Base-by-base conservation (phyloP, 2,113 vertebrate genomes). In the Trichomycterus rosablanca region DNA sequence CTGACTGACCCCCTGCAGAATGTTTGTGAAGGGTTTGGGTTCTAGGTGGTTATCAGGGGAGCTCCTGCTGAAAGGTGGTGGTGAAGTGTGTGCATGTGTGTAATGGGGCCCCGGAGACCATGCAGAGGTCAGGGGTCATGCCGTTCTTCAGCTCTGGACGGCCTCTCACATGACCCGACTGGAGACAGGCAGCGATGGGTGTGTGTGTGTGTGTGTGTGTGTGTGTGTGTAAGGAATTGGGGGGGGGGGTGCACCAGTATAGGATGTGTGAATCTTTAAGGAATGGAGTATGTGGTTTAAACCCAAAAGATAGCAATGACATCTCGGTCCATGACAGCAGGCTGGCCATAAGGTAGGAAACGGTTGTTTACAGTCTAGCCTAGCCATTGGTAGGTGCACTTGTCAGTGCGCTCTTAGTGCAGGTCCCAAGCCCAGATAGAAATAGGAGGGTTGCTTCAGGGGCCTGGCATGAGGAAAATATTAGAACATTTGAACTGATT, bases 71-170 rank as follows among this genome's bases (percentile, higher is more conserved):
- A 71, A 77, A 71, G 62, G 76, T 54, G 54, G 30, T 5, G n/a
- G 54, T 68, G 66, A 61, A 80, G 77, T 73, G 63, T 67, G 74
- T 74, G 71, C 55, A 40, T 66, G 53, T 73, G 69, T 73, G 70
- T 81, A 83, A 83, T 68, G 75, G 76, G 74, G 70, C 79, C 73
- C 72, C 28, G 39, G 75, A 66, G 78, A 66, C 67, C 8, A 37
- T 28, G 7, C 42, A 16, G 59, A 55, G 75, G 78, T 81, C 78
- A 71, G 42, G 70, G 77, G 78, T 76, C 60, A 69, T 42, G 61
- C 63, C 61, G 53, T 71, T 67, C 67, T 67, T 39, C 34, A 22
- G 49, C 49, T 63, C 55, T 23, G 66, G 34, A 66, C 48, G 49
- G 58, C 44, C 48, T 71, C 65, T 68, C 68, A 68, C 62, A 63